Evolutionary conservation across 2,888 invertebrate genomes (phyloP), one percentile per base, ranked within the genome.

Genomic region (Marasmarcha lunaedactyla): DNA sequence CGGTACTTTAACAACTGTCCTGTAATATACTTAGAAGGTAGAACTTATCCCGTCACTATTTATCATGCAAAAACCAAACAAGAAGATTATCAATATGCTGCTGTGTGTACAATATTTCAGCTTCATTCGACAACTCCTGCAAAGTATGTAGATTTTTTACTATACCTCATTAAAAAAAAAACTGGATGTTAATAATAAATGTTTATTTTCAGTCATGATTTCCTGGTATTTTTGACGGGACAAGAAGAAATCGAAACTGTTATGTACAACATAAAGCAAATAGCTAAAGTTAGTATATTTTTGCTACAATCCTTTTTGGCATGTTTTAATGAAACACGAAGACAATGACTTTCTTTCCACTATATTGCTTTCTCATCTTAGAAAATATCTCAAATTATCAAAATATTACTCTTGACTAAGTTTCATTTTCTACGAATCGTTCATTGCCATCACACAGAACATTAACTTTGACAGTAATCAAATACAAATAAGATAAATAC

Each of bases 231-330:
- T 76, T 78, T 98, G 42, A 97, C 97, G 36, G 98, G 98, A 1
- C 97, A 97, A 79, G 97, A 98, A 71, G 97, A 98, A 86, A 97
- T 98, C 48, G 97, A 97, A 74, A 86, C 89, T n/a, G 87, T 92
- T 47, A 89, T 89, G 45, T 85, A 88, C 50, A 91, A 90, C 59
- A 91, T 94, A 33, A 86, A 89, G 50, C 86, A 88, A 57, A 87
- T 91, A 47, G 87, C 89, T 1, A 90, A 89, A 73, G 91, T 87
- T 65, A 63, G 64, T 57, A 39, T 36, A n/a, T n/a, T n/a, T n/a
- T n/a, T n/a, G 35, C 37, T 10, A 30, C 14, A 35, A 15, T n/a
- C n/a, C n/a, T n/a, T n/a, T n/a, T n/a, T n/a, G n/a, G n/a, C n/a
- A n/a, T n/a, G n/a, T n/a, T n/a, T n/a, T n/a, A n/a, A n/a, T n/a